Evolutionary conservation across 1,140 invertebrate genomes (phyloP), one percentile per base, ranked within the genome.

Genomic region (Bacillus rossius): DNA sequence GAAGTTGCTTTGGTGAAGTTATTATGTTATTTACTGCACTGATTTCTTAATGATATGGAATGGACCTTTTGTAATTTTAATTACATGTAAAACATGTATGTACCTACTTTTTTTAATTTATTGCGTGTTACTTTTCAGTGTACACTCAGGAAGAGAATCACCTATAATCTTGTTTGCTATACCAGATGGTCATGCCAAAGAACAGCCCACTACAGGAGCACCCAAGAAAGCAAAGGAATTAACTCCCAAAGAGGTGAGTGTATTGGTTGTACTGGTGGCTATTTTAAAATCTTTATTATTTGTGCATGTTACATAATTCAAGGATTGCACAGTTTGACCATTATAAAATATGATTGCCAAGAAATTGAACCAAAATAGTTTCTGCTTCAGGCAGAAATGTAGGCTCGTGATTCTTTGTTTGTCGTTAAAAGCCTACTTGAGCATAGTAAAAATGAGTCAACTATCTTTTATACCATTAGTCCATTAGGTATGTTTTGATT

Each of bases 101-200:
- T 20, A 25, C 16, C 37, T 20, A 50, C 3, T 50, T 37, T 13
- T 26, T 26, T 37, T 8, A 52, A 17, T 19, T 7, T 22, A 8
- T 4, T 53, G 38, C 16, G 22, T 59, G 14, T 19, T 20, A 10
- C 34, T 47, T 73, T 73, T 26, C 20, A 92, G 84, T 65, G 71
- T 77, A 40, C 81, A 86, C 69, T 85, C 85, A 3, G 84, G 82
- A 41, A 75, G 79, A 8, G 79, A 84, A 55, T 82, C 84, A 48
- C 89, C 94, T 1, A 76, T 96, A 60, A 80, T 96, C 40, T 75
- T 99, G 10, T 91, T 98, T 70, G 88, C 88, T 65, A 87, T 99
- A 57, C 96, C 96, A 3, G 96, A 99, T 79, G 96, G 96, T 57
- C 89, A 91, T 67, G 83, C 84, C 14, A 92, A 91, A 70, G 85